Base-by-base conservation (phyloP, 2,888 invertebrate genomes). In the Agrochola lychnidis region DNA sequence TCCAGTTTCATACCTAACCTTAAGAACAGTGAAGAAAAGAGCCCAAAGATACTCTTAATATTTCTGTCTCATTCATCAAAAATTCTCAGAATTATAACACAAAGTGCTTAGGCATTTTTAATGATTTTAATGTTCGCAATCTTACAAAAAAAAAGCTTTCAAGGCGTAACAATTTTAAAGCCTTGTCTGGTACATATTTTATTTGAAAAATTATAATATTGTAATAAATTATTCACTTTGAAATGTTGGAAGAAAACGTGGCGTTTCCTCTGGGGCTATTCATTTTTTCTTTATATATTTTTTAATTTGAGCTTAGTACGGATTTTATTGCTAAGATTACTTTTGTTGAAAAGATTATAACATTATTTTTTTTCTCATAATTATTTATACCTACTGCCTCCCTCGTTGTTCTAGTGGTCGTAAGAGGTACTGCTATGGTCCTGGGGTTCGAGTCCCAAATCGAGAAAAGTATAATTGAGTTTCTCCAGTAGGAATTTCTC, bases 211-310 rank as follows among this genome's bases (percentile, higher is more conserved):
- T 66, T 70, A 63, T 51, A 70, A 68, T 22, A 22, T 59, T 66
- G 40, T 53, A 16, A 64, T 72, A 72, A 74, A 67, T 78, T 70
- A 82, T 82, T 85, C 62, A 61, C 57, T 82, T 72, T 63, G 76
- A 70, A 75, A 62, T 69, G 45, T 85, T 22, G 10, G 56, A 59
- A 3, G 59, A 69, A 71, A 68, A 61, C 22, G 12, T 62, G 30
- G 25, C 30, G 5, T 51, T 76, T 69, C 62, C 45, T 66, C 12
- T 36, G 40, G 51, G 40, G 51, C 59, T 36, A 64, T 77, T 70
- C 6, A 68, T 73, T 63, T 0, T 42, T 51, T 40, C 16, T 45
- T 40, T 30, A 14, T 36, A 51, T 4, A 10, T 57, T 63, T 72
- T 73, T 51, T 45, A 45, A 42, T 80, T 63, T n/a, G 0, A 48